These are phyloP conservation scores for Otus sunia DNA, from an alignment of 2,113 vertebrate species.

Conservation along the genomic window DNA sequence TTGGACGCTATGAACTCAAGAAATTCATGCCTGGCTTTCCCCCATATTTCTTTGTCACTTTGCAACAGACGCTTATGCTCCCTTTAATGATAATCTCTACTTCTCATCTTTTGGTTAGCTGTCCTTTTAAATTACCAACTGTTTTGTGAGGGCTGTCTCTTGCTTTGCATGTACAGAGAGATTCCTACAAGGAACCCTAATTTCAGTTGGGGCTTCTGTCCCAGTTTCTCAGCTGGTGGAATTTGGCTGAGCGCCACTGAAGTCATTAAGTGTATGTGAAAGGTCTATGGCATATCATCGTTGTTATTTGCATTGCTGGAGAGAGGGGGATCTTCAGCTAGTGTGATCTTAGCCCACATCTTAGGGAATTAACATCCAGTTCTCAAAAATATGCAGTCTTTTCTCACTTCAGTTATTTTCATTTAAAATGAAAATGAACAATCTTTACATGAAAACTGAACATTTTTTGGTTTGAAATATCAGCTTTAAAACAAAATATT, in stretches of 20 bases:
- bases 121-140: not conserved
- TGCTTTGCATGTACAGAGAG: not conserved
- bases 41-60: not conserved
- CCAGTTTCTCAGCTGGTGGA: constrained; percentile 22
- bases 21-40: not conserved
- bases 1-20: not conserved
- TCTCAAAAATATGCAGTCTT: not conserved
- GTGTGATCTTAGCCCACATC: not conserved
- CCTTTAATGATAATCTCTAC: not conserved
- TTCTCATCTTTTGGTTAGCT: not conserved
- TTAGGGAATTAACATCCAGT: not conserved
- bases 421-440: not conserved
- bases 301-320: not conserved
- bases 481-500: not conserved
- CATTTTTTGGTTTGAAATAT: not conserved
- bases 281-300: not conserved
- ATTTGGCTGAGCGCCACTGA: not conserved
- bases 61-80: not conserved
- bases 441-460: not conserved
- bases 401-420: not conserved
- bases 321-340: not conserved
- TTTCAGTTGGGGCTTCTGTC: constrained; percentile 36
- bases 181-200: not conserved
- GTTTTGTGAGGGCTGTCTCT: not conserved
- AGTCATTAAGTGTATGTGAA: not conserved